A percentile compares a stretch with the other conserved stretches of the same genome.
Conservation (phyloP, 2,888 invertebrate genomes). For the Hetaerina titia region DNA sequence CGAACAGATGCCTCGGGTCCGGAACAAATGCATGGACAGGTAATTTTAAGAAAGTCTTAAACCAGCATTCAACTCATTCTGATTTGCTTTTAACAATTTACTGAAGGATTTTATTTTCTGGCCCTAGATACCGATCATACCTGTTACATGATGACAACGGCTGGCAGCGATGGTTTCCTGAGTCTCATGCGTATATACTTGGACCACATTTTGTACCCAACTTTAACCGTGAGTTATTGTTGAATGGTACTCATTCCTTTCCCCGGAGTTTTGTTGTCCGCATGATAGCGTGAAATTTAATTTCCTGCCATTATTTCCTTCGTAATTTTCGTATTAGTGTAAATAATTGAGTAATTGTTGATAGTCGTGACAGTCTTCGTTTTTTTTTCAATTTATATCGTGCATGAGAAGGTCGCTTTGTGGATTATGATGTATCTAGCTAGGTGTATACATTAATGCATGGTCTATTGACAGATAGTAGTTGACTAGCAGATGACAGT, state of each 20-base stretch:
- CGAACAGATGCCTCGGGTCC: slow-evolving; percentile 92
- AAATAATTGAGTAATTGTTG: neutral
- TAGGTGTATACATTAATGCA: no score
- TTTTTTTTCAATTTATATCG: neutral
- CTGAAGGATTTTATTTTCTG: neutral
- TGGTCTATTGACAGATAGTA: no score
- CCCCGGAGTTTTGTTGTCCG: no score
- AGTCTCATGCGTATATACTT: slow-evolving; percentile 93
- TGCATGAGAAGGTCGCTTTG: no score
- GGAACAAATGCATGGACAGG: slow-evolving; percentile 96
- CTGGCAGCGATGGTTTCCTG: slow-evolving; percentile 91
- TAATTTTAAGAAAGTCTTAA: slow-evolving; percentile 70
- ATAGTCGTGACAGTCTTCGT: neutral
- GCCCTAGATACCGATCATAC: slow-evolving; percentile 87
- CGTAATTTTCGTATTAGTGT: no score
- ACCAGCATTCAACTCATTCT: neutral
- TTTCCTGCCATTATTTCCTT: no score
- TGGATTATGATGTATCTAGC: no score
- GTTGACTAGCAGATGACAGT: no score
- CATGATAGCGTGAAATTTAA: neutral
- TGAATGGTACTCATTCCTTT: neutral
- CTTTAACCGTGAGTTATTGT: slow-evolving; percentile 81
- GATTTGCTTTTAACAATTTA: neutral
- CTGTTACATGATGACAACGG: slow-evolving; percentile 93
- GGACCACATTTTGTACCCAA: slow-evolving; percentile 93